Evolutionary conservation across 2,797 vertebrate species (phyloP), one percentile per base, ranked within the genome.

Genomic region (Alca torda): DNA sequence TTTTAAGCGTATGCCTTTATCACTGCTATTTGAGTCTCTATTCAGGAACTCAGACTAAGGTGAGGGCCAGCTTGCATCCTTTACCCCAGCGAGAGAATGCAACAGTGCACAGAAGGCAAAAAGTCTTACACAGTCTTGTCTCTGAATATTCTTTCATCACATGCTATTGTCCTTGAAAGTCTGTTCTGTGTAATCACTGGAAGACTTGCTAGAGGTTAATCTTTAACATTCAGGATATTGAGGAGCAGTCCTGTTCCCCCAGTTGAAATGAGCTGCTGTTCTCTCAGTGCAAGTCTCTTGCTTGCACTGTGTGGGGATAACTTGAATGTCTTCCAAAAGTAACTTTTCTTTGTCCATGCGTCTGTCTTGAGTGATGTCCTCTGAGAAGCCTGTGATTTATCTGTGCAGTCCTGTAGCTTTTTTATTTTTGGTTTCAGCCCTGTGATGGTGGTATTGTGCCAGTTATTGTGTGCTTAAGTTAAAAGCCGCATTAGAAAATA

Each of bases 111-210:
- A 45, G 70, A 88, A 57, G n/a, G 59, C 82, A 86, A 28, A 83
- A 89, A 63, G 37, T 41, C 39, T 88, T 81, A 37, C 25, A 7
- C 8, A 35, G 43, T 59, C 39, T 83, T 75, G 30, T 69, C 12
- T 69, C 73, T 86, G 63, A 84, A 81, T 72, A 31, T 84, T 94
- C 76, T 78, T 88, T 91, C 73, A 90, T 94, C 67, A 45, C 61
- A 17, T n/a, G 11, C 73, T 83, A 59, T 91, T 94, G 83, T 90
- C 80, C 87, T 91, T 78, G 76, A 54, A 81, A 14, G 30, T 50
- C 37, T 87, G 16, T 75, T 92, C 78, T 83, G 13, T 54, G 35
- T 53, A 31, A 70, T 87, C 57, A 10, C 43, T 46, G 61, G 24
- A 60, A 81, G 63, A 33, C 21, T 84, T 72, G 17, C 28, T 70